Evolutionary conservation across 2,113 vertebrate species (phyloP).

Genomic region (Cathartes aura): DNA sequence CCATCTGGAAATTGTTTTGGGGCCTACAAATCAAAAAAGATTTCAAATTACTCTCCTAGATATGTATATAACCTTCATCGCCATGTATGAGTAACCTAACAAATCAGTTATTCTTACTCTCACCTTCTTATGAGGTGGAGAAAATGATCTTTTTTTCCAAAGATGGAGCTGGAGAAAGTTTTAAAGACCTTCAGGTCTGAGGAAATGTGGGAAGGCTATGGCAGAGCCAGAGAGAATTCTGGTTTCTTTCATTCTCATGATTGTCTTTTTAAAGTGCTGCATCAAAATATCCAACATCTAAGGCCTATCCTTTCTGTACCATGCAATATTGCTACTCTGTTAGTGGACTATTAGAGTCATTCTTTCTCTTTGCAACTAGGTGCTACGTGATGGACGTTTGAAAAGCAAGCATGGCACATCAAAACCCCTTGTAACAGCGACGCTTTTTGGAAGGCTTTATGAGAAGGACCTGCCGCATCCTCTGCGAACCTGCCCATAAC

Average conservation of each 20-base stretch:
- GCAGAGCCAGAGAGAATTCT: neutral
- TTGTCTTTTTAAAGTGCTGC: neutral
- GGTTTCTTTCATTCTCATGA: neutral
- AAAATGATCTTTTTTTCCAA: neutral
- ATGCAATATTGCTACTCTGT: neutral
- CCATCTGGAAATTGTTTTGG: neutral
- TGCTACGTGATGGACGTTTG: conserved; percentile 70
- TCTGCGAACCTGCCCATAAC: neutral
- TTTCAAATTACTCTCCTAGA: neutral
- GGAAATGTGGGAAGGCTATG: neutral
- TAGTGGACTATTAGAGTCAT: neutral
- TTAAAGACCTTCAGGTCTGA: neutral
- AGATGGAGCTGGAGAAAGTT: neutral
- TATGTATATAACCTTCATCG: rapidly evolving
- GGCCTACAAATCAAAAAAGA: neutral
- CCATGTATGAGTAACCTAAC: neutral
- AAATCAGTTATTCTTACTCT: neutral
- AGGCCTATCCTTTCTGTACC: neutral
- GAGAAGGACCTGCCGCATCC: conserved; percentile 59
- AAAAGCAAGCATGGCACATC: conserved; percentile 50
- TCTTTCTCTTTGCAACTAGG: conserved; percentile 56
- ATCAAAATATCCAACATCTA: neutral
- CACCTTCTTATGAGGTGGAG: neutral
- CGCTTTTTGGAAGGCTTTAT: conserved; percentile 78
- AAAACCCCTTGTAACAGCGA: conserved; percentile 53